Conservation (phyloP, 2,888 invertebrate species). For the Acrocyrtus sp. region DNA sequence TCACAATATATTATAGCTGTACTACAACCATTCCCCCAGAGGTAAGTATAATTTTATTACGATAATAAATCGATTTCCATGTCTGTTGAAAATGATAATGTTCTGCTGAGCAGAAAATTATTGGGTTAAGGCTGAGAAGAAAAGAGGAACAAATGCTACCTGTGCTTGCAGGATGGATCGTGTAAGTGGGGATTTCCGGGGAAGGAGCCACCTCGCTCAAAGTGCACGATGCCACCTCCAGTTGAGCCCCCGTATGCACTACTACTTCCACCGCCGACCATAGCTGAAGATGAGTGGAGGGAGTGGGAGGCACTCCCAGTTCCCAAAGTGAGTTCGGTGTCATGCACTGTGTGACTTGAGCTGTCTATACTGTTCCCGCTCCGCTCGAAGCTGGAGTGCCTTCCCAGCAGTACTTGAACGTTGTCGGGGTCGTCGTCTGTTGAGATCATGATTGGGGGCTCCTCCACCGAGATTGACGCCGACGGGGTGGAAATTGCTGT, state of each 20-base stretch:
- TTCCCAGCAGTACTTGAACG: constrained; percentile 44
- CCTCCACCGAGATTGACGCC: constrained; percentile 60
- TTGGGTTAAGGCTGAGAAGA: too few species aligned
- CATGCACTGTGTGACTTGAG: constrained; percentile 45
- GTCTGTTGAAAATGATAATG: too few species aligned
- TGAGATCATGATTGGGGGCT: constrained; percentile 61
- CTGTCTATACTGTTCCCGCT: constrained; percentile 39
- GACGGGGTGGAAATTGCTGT: constrained; percentile 61
- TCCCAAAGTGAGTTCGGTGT: constrained; percentile 40
- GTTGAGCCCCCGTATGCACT: neutral
- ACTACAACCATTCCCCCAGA: too few species aligned
- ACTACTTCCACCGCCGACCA: constrained; percentile 11
- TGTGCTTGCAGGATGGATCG: constrained; percentile 45
- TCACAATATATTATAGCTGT: too few species aligned
- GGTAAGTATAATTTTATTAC: too few species aligned
- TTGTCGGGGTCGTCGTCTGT: constrained; percentile 63
- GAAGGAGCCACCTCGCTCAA: constrained; percentile 41
- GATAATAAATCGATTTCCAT: too few species aligned
- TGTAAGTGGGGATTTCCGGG: constrained; percentile 47
- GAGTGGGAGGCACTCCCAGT: constrained; percentile 42
- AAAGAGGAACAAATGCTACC: constrained; percentile 18
- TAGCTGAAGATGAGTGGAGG: constrained; percentile 27
- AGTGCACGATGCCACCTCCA: constrained; percentile 23
- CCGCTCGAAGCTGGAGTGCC: constrained; percentile 28
- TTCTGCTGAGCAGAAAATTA: too few species aligned